Evolutionary conservation across 2,888 invertebrate genomes (phyloP), one percentile per base, ranked within the genome.

Genomic region (Shargacucullia verbasci): DNA sequence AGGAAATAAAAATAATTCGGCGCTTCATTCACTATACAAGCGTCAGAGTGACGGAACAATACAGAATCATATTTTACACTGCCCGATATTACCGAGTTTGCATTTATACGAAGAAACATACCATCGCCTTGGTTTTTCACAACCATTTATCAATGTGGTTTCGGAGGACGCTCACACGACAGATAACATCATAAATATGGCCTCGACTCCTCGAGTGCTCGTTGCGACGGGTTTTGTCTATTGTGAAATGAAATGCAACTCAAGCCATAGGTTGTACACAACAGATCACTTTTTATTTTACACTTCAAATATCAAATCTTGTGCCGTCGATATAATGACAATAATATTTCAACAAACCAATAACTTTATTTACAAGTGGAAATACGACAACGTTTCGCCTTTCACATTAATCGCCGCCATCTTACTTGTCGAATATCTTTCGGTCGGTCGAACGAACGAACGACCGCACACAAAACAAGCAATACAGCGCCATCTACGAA

Each of bases 351-450:
- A 84, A 80, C 83, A 78, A 84, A 84, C 81, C 85, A 83, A 81
- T 86, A 85, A 87, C 89, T 91, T 88, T 94, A 93, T 94, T 94
- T 94, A 94, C 92, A 92, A 92, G 84, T 87, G 82, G 84, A 88
- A 90, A 86, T 91, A 88, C 80, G 90, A 94, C 92, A 94, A 93
- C 92, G 94, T 94, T 93, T 94, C 93, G 92, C 95, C 95, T 95
- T 95, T 95, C 95, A 95, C 95, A 95, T 95, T 95, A 95, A 91
- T 91, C 89, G 94, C 94, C 95, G 95, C 96, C 95, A 96, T 95
- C 94, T 95, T 95, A 95, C 93, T 92, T 93, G 92, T 91, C 90
- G 89, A 89, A 90, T 87, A 87, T 91, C 85, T 81, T 83, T 83
- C 85, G 81, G 81, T 82, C 84, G 81, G 81, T 82, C 84, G 81